phyloP scores from a whole-genome alignment of 2,888 invertebrate genomes.

The Uropetala carovei region DNA sequence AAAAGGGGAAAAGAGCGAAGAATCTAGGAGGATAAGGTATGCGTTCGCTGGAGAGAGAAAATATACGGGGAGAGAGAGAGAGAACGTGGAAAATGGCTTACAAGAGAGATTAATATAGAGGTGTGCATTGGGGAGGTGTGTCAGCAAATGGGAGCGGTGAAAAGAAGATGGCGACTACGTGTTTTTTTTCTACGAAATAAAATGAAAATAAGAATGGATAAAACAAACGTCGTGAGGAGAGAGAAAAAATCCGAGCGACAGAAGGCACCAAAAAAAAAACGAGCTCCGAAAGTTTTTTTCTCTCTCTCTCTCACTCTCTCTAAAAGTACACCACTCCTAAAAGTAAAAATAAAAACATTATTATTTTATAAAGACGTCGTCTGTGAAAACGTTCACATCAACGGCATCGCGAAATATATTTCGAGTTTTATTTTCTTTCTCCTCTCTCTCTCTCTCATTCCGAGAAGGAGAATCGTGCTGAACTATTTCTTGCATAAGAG shows the following conservation, averaged over 20 bases:
- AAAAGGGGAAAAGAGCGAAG: not conserved
- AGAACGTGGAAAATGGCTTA: not conserved
- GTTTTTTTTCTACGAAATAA: not conserved
- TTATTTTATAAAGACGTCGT: not conserved
- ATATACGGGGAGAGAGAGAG: not conserved
- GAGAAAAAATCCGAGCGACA: not conserved
- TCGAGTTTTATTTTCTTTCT: not conserved
- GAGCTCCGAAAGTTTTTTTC: too few relatives aligned
- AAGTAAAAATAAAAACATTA: too few relatives aligned
- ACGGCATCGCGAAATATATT: not conserved
- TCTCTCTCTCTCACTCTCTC: too few relatives aligned
- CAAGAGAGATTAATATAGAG: not conserved
- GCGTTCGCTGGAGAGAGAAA: not conserved
- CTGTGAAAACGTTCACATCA: not conserved
- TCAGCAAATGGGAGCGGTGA: conserved; percentile 14
- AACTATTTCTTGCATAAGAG: not conserved
- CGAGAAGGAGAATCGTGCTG: not conserved
- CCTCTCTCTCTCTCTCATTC: not conserved
- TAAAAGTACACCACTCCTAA: too few relatives aligned
- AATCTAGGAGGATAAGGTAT: not conserved
- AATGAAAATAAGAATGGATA: not conserved
- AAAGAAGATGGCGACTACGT: not conserved
- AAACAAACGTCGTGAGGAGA: conserved; percentile 16
- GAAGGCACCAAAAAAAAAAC: not conserved
- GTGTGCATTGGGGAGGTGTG: conserved; percentile 25